phyloP scores from a whole-genome alignment of 2,888 invertebrate species.

The Aradus depressus region DNA sequence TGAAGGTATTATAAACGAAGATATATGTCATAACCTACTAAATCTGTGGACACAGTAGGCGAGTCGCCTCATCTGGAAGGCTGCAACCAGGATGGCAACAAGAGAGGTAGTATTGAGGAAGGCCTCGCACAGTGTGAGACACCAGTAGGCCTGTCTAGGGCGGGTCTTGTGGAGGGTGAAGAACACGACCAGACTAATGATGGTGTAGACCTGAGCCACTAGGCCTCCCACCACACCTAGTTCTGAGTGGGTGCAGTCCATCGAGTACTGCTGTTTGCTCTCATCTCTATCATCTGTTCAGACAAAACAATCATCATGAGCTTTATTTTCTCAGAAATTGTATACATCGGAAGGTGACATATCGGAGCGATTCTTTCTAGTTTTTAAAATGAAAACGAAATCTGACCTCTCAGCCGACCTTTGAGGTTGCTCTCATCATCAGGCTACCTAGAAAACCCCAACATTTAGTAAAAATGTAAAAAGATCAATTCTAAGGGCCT shows the following conservation, averaged over 20 bases:
- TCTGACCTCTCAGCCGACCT: too few species aligned
- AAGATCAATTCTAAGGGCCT: too few species aligned
- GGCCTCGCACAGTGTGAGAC: conserved; percentile 7
- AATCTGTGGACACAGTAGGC: conserved; percentile 15
- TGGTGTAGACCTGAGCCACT: conserved; percentile 65
- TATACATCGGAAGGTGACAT: too few species aligned
- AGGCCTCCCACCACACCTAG: conserved; percentile 48
- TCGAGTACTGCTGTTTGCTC: conserved; percentile 38
- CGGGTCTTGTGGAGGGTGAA: conserved; percentile 54
- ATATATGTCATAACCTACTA: too few species aligned
- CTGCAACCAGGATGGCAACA: conserved; percentile 4
- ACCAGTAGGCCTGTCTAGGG: conserved; percentile 1
- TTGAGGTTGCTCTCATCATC: too few species aligned
- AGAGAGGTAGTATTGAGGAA: conserved; percentile 6
- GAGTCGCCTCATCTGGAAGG: conserved; percentile 7
- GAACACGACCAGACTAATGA: conserved; percentile 82
- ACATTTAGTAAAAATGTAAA: too few species aligned
- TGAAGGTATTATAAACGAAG: too few species aligned
- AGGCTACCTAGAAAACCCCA: too few species aligned
- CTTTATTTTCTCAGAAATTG: too few species aligned
- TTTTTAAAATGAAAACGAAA: too few species aligned
- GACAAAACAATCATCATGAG: too few species aligned
- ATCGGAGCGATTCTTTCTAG: too few species aligned
- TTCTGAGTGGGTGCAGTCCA: conserved; percentile 50
- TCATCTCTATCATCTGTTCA: conserved; percentile 11